These are phyloP conservation scores for Blastobasis lacticolella DNA, from an alignment of 2,888 invertebrate genomes.

Conservation along the genomic window DNA sequence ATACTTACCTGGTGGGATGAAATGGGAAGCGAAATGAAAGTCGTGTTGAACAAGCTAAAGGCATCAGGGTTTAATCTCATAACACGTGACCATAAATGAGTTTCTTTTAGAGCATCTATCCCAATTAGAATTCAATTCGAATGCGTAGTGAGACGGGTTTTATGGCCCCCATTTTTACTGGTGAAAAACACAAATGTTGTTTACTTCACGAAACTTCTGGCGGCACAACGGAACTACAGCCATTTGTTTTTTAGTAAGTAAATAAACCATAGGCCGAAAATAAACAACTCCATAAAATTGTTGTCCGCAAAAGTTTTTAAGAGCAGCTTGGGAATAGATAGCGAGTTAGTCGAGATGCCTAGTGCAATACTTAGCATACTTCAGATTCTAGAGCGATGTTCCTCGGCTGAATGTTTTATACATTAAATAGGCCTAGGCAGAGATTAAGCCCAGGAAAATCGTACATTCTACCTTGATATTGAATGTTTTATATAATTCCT, in stretches of 20 bases:
- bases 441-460: too few species aligned
- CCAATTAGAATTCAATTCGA: constrained; percentile 40
- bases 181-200: background rate
- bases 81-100: constrained; percentile 34
- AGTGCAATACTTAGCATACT: too few species aligned
- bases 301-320: too few species aligned
- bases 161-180: background rate
- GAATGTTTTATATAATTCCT: too few species aligned
- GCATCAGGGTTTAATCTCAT: constrained; percentile 29
- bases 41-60: constrained; percentile 15
- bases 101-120: constrained; percentile 32
- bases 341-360: too few species aligned
- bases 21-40: constrained; percentile 18
- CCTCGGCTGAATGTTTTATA: too few species aligned
- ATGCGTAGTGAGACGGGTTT: constrained; percentile 17
- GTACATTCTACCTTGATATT: too few species aligned
- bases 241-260: background rate
- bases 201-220: background rate
- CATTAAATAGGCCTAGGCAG: too few species aligned
- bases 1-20: constrained; percentile 5
- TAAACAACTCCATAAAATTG: too few species aligned
- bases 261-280: constrained; percentile 5
- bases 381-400: too few species aligned
- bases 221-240: background rate
- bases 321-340: too few species aligned